Evolutionary conservation across 2,113 vertebrate species (phyloP).

Genomic region (Pholis gunnellus): DNA sequence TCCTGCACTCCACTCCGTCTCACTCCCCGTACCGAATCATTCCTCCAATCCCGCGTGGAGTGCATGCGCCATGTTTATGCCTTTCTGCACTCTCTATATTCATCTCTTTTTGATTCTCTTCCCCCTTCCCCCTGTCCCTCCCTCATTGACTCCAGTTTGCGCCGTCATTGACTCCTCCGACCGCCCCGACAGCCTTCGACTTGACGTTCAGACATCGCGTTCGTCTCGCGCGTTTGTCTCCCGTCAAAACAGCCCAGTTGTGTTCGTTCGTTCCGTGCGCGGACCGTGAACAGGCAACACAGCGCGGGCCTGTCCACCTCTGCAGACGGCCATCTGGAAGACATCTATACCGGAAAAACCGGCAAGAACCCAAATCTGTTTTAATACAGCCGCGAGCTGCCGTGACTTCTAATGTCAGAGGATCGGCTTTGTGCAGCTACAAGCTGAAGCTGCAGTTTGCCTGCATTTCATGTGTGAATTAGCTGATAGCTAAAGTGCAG

Average conservation of each 20-base stretch:
- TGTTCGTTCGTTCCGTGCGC: conserved; percentile 60
- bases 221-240: conserved; percentile 61
- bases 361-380: conserved; percentile 29
- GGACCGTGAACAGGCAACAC: conserved; percentile 56
- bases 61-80: conserved; percentile 9
- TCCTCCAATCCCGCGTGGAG: conserved; percentile 24
- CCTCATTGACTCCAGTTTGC: conserved; percentile 60
- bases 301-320: conserved; percentile 28
- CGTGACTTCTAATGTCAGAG: conserved; percentile 4
- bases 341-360: conserved; percentile 19
- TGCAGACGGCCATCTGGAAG: conserved; percentile 32
- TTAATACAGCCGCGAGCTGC: conserved; percentile 42
- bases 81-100: conserved; percentile 6
- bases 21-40: conserved; percentile 35
- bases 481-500: background rate
- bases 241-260: conserved; percentile 49
- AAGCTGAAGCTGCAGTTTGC: conserved; percentile 17
- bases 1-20: conserved; percentile 48
- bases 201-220: conserved; percentile 71
- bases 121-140: background rate
- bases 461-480: conserved; percentile 40
- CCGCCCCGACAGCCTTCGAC: conserved; percentile 63
- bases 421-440: conserved; percentile 16
- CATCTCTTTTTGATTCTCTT: background rate
- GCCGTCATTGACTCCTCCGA: conserved; percentile 68